phyloP scores from a whole-genome alignment of 1,140 invertebrate species.

The Fragariocoptes setiger region DNA sequence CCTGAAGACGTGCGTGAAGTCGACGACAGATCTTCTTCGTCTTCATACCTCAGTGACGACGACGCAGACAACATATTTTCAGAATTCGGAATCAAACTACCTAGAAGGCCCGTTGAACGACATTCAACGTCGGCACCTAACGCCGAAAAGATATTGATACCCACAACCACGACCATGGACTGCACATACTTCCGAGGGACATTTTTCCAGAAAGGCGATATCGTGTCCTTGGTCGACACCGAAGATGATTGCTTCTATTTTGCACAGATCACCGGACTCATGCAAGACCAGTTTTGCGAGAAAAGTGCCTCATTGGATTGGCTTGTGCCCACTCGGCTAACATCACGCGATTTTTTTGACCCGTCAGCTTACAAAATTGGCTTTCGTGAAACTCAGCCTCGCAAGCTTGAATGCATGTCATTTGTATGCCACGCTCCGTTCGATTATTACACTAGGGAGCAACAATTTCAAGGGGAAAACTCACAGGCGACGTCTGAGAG shows the following conservation, averaged over 20 bases:
- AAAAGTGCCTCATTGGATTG: constrained; percentile 75
- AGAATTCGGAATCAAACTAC: too few species aligned
- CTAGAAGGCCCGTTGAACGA: too few species aligned
- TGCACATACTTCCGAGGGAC: constrained; percentile 48
- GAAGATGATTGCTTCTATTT: constrained; percentile 45
- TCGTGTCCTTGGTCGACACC: constrained; percentile 47
- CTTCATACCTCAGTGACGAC: too few species aligned
- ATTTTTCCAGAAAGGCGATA: constrained; percentile 62
- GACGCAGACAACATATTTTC: too few species aligned
- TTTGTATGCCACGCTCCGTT: constrained; percentile 74
- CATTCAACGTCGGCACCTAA: too few species aligned
- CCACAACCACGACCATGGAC: too few species aligned
- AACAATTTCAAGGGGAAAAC: too few species aligned
- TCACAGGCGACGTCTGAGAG: too few species aligned
- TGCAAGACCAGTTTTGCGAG: constrained; percentile 69
- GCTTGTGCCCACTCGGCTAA: constrained; percentile 49
- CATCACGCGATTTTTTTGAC: constrained; percentile 44
- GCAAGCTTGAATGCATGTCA: constrained; percentile 52
- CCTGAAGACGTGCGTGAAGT: too few species aligned
- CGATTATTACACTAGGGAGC: constrained; percentile 41
- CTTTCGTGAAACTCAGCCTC: constrained; percentile 57
- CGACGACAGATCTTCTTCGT: too few species aligned
- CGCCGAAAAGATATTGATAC: too few species aligned
- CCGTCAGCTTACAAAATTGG: constrained; percentile 67
- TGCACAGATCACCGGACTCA: constrained; percentile 52